Evolutionary conservation across 2,888 invertebrate species (phyloP).

Genomic region (Caenorhabditis japonica): DNA sequence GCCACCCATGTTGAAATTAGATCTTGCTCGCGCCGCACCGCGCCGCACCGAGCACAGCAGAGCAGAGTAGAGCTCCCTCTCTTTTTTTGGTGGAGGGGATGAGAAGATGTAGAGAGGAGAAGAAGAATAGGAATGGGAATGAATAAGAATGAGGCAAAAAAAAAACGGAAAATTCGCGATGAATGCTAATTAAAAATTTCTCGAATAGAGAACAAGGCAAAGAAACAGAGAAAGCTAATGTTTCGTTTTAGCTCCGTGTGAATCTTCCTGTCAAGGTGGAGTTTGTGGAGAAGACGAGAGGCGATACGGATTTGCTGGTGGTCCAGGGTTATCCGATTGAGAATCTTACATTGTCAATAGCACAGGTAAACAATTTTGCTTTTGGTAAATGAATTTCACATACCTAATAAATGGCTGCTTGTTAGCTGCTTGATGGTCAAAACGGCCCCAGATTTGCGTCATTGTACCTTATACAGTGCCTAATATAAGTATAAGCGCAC

Average conservation of each 20-base stretch:
- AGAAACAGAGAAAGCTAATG: background rate
- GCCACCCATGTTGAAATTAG: slow-evolving; percentile 3
- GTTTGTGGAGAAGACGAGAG: slow-evolving; percentile 29
- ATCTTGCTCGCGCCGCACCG: slow-evolving; percentile 1
- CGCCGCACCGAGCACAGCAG: no score
- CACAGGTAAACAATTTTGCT: slow-evolving; percentile 31
- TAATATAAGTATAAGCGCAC: no score
- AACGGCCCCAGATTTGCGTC: no score
- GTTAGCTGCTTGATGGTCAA: no score
- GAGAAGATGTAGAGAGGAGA: slow-evolving; percentile 6
- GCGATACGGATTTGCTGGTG: slow-evolving; percentile 52
- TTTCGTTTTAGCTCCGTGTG: slow-evolving; percentile 42
- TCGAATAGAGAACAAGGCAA: background rate
- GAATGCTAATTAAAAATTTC: slow-evolving; percentile 25
- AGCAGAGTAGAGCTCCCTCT: no score
- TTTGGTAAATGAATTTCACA: no score
- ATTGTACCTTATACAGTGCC: no score
- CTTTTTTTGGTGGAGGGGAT: background rate
- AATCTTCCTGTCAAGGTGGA: slow-evolving; percentile 21
- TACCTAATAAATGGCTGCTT: no score
- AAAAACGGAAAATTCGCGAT: slow-evolving; percentile 9
- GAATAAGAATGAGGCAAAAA: slow-evolving; percentile 7
- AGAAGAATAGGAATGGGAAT: slow-evolving; percentile 9
- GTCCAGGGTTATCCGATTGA: slow-evolving; percentile 68
- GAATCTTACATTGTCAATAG: slow-evolving; percentile 57